phyloP scores from a whole-genome alignment of 2,113 vertebrate species.

The Sinocyclocheilus grahami region DNA sequence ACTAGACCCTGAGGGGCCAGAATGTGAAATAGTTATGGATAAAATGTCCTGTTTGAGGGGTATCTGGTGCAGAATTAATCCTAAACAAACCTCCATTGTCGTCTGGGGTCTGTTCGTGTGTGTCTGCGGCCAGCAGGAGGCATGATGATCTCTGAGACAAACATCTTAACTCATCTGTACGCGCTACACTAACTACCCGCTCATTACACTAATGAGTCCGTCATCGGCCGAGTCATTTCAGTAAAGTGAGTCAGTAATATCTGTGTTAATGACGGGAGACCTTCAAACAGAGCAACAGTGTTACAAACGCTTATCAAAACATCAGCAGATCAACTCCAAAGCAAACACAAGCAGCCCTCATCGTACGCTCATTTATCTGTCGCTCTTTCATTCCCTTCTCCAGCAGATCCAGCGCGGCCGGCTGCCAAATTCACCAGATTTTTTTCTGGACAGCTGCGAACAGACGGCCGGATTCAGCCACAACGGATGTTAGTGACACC shows the following conservation, averaged over 20 bases:
- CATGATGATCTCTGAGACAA: not conserved
- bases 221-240: not conserved
- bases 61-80: not conserved
- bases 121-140: not conserved
- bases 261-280: not conserved
- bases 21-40: not conserved
- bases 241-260: not conserved
- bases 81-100: constrained; percentile 21
- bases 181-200: not conserved
- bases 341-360: constrained; percentile 34
- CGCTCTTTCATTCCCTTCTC: not conserved
- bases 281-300: constrained; percentile 9
- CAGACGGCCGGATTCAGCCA: constrained; percentile 65
- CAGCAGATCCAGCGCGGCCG: constrained; percentile 32
- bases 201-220: constrained; percentile 32
- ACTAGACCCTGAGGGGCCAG: not conserved
- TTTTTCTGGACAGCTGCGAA: constrained; percentile 73
- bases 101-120: not conserved
- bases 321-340: constrained; percentile 8
- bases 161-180: not conserved
- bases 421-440: constrained; percentile 61
- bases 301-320: not conserved
- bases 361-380: not conserved
- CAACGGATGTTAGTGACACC: constrained; percentile 64
- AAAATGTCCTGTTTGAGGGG: not conserved